Conservation (phyloP, 2,113 vertebrate species). For the Hydropotes inermis region DNA sequence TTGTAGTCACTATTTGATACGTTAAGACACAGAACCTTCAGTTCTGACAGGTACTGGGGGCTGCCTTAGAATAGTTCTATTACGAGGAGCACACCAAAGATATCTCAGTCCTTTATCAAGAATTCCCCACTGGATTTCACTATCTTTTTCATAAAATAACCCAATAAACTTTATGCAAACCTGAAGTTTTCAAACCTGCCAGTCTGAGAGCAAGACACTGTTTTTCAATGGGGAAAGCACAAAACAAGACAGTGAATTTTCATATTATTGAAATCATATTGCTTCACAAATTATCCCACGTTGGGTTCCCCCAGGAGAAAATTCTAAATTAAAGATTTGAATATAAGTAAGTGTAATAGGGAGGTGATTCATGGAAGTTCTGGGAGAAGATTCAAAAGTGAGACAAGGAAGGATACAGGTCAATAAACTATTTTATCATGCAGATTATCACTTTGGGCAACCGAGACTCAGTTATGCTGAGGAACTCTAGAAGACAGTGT, state of each 20-base stretch:
- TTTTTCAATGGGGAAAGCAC: not conserved
- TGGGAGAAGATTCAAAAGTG: not conserved
- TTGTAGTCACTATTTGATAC: not conserved
- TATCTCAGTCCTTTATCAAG: conserved; percentile 24
- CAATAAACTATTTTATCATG: not conserved
- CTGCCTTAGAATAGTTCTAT: conserved; percentile 5
- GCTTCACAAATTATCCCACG: not conserved
- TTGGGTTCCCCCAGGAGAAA: not conserved
- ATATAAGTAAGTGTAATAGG: not conserved
- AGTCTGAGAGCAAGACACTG: not conserved
- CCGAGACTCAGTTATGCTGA: not conserved
- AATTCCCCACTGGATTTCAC: conserved; percentile 11
- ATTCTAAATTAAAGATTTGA: not conserved
- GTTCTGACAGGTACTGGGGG: conserved; percentile 9
- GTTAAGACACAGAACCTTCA: not conserved
- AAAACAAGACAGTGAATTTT: not conserved
- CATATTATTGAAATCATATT: not conserved
- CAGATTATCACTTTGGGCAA: not conserved
- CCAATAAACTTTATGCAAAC: conserved; percentile 51
- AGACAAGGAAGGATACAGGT: not conserved
- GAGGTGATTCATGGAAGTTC: not conserved
- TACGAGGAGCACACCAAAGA: conserved; percentile 1
- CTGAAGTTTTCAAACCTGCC: conserved; percentile 24
- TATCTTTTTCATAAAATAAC: conserved; percentile 42
- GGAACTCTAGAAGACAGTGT: not conserved